These are phyloP conservation scores for Ceratosolen solmsi DNA, from an alignment of 1,140 invertebrate species.

Conservation along the genomic window DNA sequence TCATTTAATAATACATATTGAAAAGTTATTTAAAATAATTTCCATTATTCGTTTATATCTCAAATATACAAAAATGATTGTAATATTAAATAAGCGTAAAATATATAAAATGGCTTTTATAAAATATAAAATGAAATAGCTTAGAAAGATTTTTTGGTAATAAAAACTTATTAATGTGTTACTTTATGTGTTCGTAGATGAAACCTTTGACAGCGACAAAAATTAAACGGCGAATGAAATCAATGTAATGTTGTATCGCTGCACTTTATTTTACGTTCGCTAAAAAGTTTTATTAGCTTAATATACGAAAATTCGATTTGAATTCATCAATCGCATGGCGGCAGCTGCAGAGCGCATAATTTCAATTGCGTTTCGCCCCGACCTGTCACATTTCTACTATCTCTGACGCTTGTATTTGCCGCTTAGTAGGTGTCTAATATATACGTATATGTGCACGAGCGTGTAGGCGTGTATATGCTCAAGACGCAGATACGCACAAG, in stretches of 20 bases:
- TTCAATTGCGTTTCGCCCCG: conserved; percentile 5
- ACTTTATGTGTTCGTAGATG: not conserved
- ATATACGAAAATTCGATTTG: conserved; percentile 47
- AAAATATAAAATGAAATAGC: too few relatives aligned
- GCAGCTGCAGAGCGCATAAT: conserved; percentile 37
- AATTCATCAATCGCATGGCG: conserved; percentile 27
- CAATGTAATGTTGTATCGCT: conserved; percentile 25
- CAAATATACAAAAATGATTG: too few relatives aligned
- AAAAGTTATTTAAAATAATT: too few relatives aligned
- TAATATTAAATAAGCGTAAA: too few relatives aligned
- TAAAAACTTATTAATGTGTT: not conserved
- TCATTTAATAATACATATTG: too few relatives aligned
- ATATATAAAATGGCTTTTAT: too few relatives aligned
- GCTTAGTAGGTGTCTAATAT: not conserved
- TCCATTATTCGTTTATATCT: too few relatives aligned
- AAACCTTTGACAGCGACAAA: not conserved
- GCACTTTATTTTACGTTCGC: conserved; percentile 20
- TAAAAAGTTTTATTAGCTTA: conserved; percentile 48
- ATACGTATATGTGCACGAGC: conserved; percentile 3
- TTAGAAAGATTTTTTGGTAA: not conserved
- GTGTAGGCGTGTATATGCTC: too few relatives aligned
- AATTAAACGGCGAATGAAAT: conserved; percentile 29
- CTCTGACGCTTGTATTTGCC: not conserved
- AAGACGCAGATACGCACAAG: too few relatives aligned
- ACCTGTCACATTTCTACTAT: not conserved